phyloP scores from a whole-genome alignment of 92 coral and sea anemone species.

The Micromussa lordhowensis region DNA sequence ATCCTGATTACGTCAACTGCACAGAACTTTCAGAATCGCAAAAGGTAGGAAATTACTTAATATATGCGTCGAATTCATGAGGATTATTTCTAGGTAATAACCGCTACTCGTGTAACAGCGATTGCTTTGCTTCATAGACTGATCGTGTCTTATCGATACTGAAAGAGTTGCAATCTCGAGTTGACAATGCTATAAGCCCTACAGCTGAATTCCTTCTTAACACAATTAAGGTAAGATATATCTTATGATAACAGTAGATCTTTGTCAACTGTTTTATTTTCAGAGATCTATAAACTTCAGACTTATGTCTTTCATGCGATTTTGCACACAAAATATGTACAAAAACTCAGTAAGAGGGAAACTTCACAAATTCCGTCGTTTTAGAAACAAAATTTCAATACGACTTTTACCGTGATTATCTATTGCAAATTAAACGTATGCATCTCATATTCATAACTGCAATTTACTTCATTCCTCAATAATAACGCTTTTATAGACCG shows the following conservation, averaged over 20 bases:
- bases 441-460: background rate
- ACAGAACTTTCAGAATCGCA: slow-evolving; percentile 42
- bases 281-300: background rate
- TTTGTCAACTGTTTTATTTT: background rate
- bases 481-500: slow-evolving; percentile 44
- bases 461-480: background rate
- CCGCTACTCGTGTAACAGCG: background rate
- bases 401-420: background rate
- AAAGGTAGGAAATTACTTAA: slow-evolving; percentile 42
- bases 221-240: slow-evolving; percentile 19
- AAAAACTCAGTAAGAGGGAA: background rate
- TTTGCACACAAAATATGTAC: background rate
- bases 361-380: background rate
- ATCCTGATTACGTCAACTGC: slow-evolving; percentile 70
- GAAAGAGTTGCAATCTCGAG: slow-evolving; percentile 3
- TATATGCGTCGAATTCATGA: background rate
- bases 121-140: slow-evolving; percentile 10
- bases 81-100: background rate
- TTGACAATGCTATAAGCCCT: slow-evolving; percentile 1
- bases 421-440: no score
- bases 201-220: background rate
- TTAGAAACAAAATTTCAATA: background rate
- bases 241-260: no score
- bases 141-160: background rate
- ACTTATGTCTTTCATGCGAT: background rate